Evolutionary conservation across 2,797 vertebrate species (phyloP), one percentile per base, ranked within the genome.

Genomic region (Hirundo rustica): DNA sequence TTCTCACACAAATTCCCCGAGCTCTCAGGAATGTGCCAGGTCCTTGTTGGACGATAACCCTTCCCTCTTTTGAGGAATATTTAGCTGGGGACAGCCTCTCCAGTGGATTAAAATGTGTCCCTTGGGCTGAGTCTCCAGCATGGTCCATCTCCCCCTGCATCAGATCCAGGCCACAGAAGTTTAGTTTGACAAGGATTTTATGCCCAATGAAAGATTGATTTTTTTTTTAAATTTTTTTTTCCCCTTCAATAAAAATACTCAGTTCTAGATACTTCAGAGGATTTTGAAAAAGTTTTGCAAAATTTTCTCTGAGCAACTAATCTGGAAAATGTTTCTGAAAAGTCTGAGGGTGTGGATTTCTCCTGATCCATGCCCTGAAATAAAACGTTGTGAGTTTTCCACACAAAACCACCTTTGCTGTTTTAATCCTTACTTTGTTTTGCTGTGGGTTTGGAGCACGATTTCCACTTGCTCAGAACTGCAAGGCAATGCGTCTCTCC

Each of bases 61-160:
- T 53, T 60, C 57, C 25, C 68, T 53, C 74, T 17, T 1, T 0
- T 34, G 40, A 23, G 1, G 4, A 17, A 16, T 30, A 7, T 60
- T 71, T 20, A 50, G 36, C 71, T 47, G 36, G 27, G 22, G 51
- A 7, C 16, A 45, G 60, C 72, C 30, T 45, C 68, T 62, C 71
- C 36, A 48, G 30, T 71, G 18, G 42, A 66, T 58, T 54, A 45
- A 88, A 70, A 74, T 10, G 3, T 60, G 48, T 73, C 79, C 23
- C 51, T 85, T 60, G 83, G 65, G 75, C 55, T 9, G 2, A 11
- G 36, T 76, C 51, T 70, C 40, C 36, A 6, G 68, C 55, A 71
- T 27, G 40, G 65, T 53, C 51, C 51, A 21, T 73, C 61, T 92
- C 57, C 44, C 34, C 42, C 48, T 76, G 92, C 87, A 45, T 67